Evolutionary conservation across 2,888 invertebrate species (phyloP).

Genomic region (Acronicta psi): DNA sequence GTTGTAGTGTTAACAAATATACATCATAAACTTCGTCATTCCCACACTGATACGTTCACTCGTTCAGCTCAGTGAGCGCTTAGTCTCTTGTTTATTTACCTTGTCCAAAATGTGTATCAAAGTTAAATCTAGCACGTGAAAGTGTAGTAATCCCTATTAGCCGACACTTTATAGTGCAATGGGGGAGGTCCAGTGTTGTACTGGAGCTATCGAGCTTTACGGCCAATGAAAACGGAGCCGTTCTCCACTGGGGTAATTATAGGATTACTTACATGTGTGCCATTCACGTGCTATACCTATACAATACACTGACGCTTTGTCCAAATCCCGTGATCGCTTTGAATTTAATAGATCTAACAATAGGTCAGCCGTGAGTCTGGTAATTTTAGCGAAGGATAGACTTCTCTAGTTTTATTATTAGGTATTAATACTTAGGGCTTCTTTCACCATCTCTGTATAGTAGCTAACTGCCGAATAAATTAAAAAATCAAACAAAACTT

Average conservation of each 20-base stretch:
- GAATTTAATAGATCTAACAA: conserved; percentile 21
- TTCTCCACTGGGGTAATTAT: conserved; percentile 80
- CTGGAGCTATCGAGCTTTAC: conserved; percentile 83
- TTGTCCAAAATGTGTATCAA: conserved; percentile 65
- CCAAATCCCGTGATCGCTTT: conserved; percentile 25
- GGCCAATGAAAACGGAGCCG: conserved; percentile 83
- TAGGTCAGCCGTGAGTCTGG: conserved; percentile 1
- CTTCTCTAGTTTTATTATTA: no score
- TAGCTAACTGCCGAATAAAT: no score
- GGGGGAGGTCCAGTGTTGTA: conserved; percentile 75
- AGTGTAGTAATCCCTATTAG: conserved; percentile 85
- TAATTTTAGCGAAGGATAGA: conserved; percentile 2
- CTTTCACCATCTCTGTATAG: no score
- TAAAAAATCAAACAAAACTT: no score
- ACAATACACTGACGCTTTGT: conserved; percentile 37
- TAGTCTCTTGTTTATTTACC: conserved; percentile 48
- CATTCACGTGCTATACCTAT: conserved; percentile 49
- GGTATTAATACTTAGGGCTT: no score
- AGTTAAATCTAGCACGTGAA: conserved; percentile 75
- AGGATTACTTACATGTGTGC: conserved; percentile 79
- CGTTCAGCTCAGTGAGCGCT: not conserved
- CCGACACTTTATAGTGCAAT: conserved; percentile 82
- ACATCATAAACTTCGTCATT: no score
- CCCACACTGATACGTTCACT: not conserved
- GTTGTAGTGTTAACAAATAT: no score